Conservation (phyloP, 2,113 vertebrate species). For the Leptobrachium leishanense region DNA sequence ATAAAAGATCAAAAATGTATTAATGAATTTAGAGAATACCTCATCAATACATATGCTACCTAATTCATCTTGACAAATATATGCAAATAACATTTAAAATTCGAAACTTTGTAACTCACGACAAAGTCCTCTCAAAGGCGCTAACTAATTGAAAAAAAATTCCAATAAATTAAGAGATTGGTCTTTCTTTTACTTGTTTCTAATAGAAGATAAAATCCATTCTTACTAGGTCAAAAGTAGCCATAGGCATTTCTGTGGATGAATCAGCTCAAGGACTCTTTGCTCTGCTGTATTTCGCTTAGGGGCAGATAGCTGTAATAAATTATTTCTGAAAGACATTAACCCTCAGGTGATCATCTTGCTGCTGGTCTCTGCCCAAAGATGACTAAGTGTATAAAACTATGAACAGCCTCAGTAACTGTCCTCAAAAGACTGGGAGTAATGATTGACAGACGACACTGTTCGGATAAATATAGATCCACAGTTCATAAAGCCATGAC, state of each 20-base stretch:
- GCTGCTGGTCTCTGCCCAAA: slow-evolving; percentile 4
- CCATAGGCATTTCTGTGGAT: slow-evolving; percentile 22
- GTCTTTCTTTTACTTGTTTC: background rate
- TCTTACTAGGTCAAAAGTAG: slow-evolving; percentile 26
- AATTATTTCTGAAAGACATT: slow-evolving; percentile 33
- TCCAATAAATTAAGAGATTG: too few species aligned
- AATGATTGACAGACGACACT: background rate
- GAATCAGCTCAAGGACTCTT: slow-evolving; percentile 5
- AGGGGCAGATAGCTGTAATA: slow-evolving; percentile 15
- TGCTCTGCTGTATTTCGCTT: slow-evolving; percentile 27
- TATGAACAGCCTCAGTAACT: background rate
- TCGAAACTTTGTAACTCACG: too few species aligned
- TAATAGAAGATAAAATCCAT: background rate
- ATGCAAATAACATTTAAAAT: too few species aligned
- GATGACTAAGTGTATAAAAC: slow-evolving; percentile 8
- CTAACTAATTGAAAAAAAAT: too few species aligned
- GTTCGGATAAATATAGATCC: too few species aligned
- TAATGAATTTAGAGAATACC: too few species aligned
- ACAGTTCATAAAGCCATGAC: too few species aligned
- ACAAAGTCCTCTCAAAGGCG: too few species aligned
- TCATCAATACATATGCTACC: too few species aligned
- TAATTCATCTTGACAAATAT: too few species aligned
- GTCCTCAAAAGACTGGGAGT: slow-evolving; percentile 4
- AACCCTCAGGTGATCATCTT: slow-evolving; percentile 4
- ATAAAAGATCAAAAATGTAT: too few species aligned